Evolutionary conservation across 2,888 invertebrate species (phyloP).

Genomic region (Diarsia rubi): DNA sequence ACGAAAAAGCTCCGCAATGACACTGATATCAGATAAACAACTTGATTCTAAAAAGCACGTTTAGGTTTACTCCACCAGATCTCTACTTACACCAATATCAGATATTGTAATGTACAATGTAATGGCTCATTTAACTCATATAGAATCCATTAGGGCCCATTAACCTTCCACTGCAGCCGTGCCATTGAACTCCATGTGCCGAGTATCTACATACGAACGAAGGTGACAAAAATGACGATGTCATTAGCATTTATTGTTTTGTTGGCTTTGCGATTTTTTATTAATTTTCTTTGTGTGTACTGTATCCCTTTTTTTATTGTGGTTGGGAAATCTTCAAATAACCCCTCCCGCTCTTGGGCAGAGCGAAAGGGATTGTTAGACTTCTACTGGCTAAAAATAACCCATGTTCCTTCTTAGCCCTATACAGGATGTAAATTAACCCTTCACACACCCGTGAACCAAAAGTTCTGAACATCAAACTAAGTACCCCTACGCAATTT

Average conservation of each 20-base stretch:
- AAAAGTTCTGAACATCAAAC: too few relatives aligned
- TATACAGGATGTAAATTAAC: too few relatives aligned
- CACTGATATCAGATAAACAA: too few relatives aligned
- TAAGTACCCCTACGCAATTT: too few relatives aligned
- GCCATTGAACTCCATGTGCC: conserved; percentile 47
- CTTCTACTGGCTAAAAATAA: too few relatives aligned
- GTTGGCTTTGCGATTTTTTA: not conserved
- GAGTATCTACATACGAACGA: conserved; percentile 11
- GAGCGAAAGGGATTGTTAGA: too few relatives aligned
- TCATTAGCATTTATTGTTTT: conserved; percentile 7
- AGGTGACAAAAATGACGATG: conserved; percentile 43
- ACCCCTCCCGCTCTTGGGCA: too few relatives aligned
- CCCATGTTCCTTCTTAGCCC: too few relatives aligned
- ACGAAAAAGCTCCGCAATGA: too few relatives aligned
- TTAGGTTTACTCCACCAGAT: not conserved
- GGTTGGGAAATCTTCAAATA: too few relatives aligned
- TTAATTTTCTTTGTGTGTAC: not conserved
- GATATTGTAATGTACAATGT: conserved; percentile 40
- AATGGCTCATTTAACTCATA: conserved; percentile 56
- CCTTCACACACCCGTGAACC: too few relatives aligned
- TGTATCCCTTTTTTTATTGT: too few relatives aligned
- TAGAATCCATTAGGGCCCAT: conserved; percentile 59
- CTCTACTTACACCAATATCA: not conserved
- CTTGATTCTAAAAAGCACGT: not conserved
- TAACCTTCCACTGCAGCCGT: conserved; percentile 32